Base-by-base conservation (phyloP, 2,888 invertebrate genomes). In the Diaperis boleti region DNA sequence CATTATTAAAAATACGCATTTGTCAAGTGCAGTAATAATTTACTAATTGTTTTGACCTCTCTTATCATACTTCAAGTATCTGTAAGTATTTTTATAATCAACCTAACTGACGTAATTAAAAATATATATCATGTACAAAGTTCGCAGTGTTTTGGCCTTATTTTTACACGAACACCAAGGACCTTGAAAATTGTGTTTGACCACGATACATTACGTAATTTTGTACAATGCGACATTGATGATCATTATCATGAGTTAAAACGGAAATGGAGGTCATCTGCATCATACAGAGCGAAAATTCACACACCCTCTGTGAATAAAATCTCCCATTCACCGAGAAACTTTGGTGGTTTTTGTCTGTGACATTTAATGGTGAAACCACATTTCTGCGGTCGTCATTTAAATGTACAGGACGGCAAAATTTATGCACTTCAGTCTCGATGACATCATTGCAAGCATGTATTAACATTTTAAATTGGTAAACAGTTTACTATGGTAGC, bases 381-480 rank as follows among this genome's bases (percentile, higher is more conserved):
- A 26, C n/a, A 26, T 26, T 26, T 26, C 6, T 26, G n/a, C 26
- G 11, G 11, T 5, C 33, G 2, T 33, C 33, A 33, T 33, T 33
- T 33, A 33, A 33, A 33, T 33, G 5, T 33, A 33, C 5, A 33
- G 33, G 33, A 33, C 33, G 11, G 33, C 33, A 33, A 33, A 33
- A 20, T 45, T 45, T 33, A 42, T 42, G 41, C 41, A 42, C 17
- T 18, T 42, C 17, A 1, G 10, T 20, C 10, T 42, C 41, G 41
- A 29, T 54, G 54, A 54, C 41, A 41, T 41, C 54, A 54, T 26
- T 26, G 33, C 37, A 33, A 17, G 22, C 54, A 42, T 26, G 17
- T 54, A 54, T 54, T 47, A 41, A 41, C 54, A 54, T 54, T 54
- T 54, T 39, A 54, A 54, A 59, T 18, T 18, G 59, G 49, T 47